Percentiles rank a stretch among this genome's conserved stretches.
phyloP scores from a whole-genome alignment of 1,140 invertebrate species.

The Aphelinus certus region DNA sequence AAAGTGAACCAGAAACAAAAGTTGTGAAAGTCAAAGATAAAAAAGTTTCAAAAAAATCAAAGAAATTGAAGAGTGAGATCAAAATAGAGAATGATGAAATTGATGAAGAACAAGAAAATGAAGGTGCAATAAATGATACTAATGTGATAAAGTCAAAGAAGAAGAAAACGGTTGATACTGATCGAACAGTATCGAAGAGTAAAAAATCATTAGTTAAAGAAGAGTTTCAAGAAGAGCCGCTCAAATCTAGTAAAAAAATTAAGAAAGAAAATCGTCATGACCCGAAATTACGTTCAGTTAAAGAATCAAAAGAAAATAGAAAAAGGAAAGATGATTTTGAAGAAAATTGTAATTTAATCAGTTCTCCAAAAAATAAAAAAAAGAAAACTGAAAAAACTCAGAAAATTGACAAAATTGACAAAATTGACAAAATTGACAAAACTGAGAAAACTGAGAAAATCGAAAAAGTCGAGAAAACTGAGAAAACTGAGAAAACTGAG shows the following conservation, averaged over 20 bases:
- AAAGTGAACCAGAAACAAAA: conserved; percentile 45
- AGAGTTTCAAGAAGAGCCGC: conserved; percentile 56
- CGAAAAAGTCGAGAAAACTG: too few species aligned
- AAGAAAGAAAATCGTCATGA: conserved; percentile 46
- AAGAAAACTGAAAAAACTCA: conserved; percentile 53
- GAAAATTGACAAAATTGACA: too few species aligned
- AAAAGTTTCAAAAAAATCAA: conserved; percentile 52
- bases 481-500: too few species aligned
- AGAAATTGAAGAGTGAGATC: conserved; percentile 58
- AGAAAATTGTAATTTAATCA: conserved; percentile 53
- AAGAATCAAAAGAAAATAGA: conserved; percentile 51
- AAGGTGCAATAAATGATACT: conserved; percentile 58
- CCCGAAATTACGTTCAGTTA: conserved; percentile 41
- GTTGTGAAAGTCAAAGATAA: conserved; percentile 46
- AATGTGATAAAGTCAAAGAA: conserved; percentile 60
- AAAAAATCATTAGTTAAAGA: conserved; percentile 56
- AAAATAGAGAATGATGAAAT: conserved; percentile 52
- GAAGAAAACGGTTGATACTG: conserved; percentile 45
- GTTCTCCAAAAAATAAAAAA: conserved; percentile 57
- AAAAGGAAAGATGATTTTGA: conserved; percentile 62
- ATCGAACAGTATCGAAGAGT: conserved; percentile 41
- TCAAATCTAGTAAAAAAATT: conserved; percentile 54
- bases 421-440: too few species aligned
- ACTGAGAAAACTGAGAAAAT: too few species aligned
- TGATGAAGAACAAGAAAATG: conserved; percentile 52